A percentile compares a stretch with the other conserved stretches of the same genome.
Conservation (phyloP, 2,113 vertebrate species). For the Odocoileus hemionus region DNA sequence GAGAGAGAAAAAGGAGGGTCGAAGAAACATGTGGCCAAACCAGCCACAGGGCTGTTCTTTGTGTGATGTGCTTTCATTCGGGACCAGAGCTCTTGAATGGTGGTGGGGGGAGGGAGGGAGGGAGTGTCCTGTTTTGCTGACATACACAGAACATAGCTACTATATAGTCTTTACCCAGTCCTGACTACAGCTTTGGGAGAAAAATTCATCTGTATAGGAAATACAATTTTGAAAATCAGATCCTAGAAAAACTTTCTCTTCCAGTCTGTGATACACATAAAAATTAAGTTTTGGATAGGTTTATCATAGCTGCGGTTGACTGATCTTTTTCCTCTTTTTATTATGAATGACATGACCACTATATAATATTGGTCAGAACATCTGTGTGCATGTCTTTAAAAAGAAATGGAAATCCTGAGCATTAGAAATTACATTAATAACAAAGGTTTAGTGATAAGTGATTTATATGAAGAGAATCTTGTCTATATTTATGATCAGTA, state of each 20-base stretch:
- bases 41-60: not conserved
- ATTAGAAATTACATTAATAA: not conserved
- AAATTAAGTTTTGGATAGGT: not conserved
- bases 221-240: not conserved
- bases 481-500: not conserved
- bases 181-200: not conserved
- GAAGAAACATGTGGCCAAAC: not conserved
- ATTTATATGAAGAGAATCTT: not conserved
- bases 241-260: not conserved
- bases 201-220: slow-evolving; percentile 15
- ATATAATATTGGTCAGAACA: not conserved
- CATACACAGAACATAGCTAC: not conserved
- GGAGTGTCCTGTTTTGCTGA: not conserved
- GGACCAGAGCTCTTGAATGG: not conserved
- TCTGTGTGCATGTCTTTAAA: not conserved
- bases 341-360: not conserved
- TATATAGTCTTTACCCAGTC: not conserved
- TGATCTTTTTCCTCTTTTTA: not conserved
- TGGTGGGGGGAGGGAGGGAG: not conserved
- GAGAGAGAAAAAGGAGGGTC: not conserved
- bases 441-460: not conserved
- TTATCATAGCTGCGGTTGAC: not conserved
- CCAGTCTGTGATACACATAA: not conserved
- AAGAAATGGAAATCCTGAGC: not conserved
- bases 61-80: not conserved